Evolutionary conservation across 2,888 invertebrate species (phyloP).

Genomic region (Endomychus coccineus): DNA sequence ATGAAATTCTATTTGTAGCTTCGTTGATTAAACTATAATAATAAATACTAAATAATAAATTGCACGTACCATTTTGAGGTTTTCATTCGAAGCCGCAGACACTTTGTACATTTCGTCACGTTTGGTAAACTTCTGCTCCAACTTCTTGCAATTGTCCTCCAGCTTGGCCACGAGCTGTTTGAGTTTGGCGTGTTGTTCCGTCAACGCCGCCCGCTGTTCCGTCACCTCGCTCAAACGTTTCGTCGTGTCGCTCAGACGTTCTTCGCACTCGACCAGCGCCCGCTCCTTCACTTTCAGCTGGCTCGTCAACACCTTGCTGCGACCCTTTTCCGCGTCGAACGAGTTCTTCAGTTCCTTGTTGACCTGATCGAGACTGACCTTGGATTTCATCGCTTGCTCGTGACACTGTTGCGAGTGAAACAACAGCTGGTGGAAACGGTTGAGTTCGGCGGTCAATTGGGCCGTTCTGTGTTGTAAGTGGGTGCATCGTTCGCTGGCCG

Average conservation of each 20-base stretch:
- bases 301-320: slow-evolving; percentile 8
- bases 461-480: slow-evolving; percentile 47
- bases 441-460: slow-evolving; percentile 45
- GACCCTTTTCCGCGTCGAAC: slow-evolving; percentile 29
- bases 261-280: slow-evolving; percentile 24
- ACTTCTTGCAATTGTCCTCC: slow-evolving; percentile 34
- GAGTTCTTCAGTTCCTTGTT: slow-evolving; percentile 9
- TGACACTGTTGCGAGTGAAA: slow-evolving; percentile 47
- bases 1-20: neutral
- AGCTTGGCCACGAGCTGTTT: slow-evolving; percentile 31
- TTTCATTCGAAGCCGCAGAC: slow-evolving; percentile 28
- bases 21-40: slow-evolving; percentile 6
- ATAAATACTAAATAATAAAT: neutral
- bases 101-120: slow-evolving; percentile 33
- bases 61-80: slow-evolving; percentile 32
- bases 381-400: slow-evolving; percentile 41
- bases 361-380: slow-evolving; percentile 23
- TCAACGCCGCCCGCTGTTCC: slow-evolving; percentile 13
- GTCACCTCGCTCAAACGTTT: slow-evolving; percentile 24
- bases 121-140: slow-evolving; percentile 33
- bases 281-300: slow-evolving; percentile 28
- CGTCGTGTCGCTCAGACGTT: slow-evolving; percentile 19
- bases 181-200: slow-evolving; percentile 29
- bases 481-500: slow-evolving; percentile 46
- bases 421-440: slow-evolving; percentile 45